Conservation (phyloP, 2,888 invertebrate species). For the Mesochorus sp. region DNA sequence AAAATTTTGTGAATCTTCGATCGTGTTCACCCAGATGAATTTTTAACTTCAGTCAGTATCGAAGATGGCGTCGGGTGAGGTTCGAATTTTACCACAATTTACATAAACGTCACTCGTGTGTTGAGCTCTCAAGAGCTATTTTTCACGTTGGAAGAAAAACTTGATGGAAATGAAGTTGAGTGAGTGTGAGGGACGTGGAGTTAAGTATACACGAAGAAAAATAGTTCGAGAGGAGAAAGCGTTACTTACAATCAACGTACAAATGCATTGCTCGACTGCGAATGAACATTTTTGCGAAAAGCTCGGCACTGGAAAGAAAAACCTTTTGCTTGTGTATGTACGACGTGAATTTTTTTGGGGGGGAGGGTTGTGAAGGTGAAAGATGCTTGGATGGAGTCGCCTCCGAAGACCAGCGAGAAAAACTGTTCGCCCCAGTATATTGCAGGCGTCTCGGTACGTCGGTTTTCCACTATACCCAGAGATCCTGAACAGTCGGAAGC, state of each 20-base stretch:
- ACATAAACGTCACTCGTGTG: slow-evolving; percentile 50
- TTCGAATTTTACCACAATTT: background rate
- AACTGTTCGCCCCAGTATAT: slow-evolving; percentile 49
- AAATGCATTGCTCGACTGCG: slow-evolving; percentile 49
- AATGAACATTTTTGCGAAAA: slow-evolving; percentile 43
- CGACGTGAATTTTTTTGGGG: background rate
- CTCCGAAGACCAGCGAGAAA: slow-evolving; percentile 26
- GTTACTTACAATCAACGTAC: slow-evolving; percentile 27
- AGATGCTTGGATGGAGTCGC: slow-evolving; percentile 15
- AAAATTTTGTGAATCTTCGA: background rate
- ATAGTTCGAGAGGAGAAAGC: background rate
- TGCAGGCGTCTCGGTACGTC: slow-evolving; percentile 23
- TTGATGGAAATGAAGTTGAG: slow-evolving; percentile 64
- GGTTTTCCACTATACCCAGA: slow-evolving; percentile 20
- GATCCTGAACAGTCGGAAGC: slow-evolving; percentile 21
- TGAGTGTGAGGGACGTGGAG: slow-evolving; percentile 43
- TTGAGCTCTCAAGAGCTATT: slow-evolving; percentile 68
- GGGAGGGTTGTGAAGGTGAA: background rate
- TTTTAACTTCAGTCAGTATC: slow-evolving; percentile 1
- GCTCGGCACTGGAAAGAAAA: slow-evolving; percentile 4
- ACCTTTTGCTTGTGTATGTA: background rate
- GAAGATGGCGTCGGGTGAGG: background rate
- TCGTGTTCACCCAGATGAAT: background rate
- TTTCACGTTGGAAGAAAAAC: slow-evolving; percentile 65
- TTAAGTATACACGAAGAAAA: slow-evolving; percentile 46